phyloP scores from a whole-genome alignment of 2,797 vertebrate genomes.

The Crenichthys baileyi region DNA sequence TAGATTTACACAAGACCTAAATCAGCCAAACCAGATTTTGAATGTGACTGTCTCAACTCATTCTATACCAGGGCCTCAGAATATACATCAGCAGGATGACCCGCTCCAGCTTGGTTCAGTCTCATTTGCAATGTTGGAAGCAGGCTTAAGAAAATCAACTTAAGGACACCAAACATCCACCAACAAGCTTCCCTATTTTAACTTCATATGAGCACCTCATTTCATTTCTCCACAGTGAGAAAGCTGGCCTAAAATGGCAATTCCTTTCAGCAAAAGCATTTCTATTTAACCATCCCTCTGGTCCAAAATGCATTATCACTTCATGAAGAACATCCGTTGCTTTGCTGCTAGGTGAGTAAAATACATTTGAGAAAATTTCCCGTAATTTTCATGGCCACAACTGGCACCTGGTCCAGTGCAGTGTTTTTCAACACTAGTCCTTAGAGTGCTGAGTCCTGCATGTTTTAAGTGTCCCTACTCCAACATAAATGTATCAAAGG shows the following conservation, averaged over 20 bases:
- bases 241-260: not conserved
- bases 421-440: not conserved
- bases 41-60: slow-evolving; percentile 41
- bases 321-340: not conserved
- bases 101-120: not conserved
- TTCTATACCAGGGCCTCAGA: slow-evolving; percentile 20
- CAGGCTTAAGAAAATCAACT: not conserved
- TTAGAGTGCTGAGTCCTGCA: not conserved
- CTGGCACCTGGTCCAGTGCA: not conserved
- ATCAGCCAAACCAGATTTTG: slow-evolving; percentile 59
- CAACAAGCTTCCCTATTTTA: not conserved
- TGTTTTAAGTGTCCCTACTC: not conserved
- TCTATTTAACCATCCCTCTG: not conserved
- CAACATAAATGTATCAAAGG: not conserved
- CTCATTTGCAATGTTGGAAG: not conserved
- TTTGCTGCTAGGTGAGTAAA: not conserved
- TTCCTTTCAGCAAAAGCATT: not conserved
- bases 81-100: slow-evolving; percentile 30
- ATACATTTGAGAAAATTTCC: not conserved
- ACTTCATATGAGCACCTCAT: not conserved
- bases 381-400: not conserved
- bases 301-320: not conserved
- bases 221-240: not conserved
- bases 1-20: slow-evolving; percentile 74
- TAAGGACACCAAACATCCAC: not conserved